Base-by-base conservation (phyloP, 1,140 invertebrate genomes). In the Agrypnia vestita region DNA sequence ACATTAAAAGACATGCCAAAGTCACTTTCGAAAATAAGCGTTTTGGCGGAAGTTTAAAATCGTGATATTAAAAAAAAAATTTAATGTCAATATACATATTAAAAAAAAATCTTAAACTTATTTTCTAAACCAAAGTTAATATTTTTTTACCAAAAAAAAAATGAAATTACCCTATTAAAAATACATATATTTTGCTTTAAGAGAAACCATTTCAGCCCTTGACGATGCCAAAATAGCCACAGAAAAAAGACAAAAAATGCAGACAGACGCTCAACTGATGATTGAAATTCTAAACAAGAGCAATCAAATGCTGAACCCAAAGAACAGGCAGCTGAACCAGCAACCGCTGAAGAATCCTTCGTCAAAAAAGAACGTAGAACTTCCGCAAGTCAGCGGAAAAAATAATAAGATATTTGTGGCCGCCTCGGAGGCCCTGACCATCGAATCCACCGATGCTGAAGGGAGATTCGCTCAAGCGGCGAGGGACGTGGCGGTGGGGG, bases 201-300 rank as follows among this genome's bases (percentile, higher is more conserved):
- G 91, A 84, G 89, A 89, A 35, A 92, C 93, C 43, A 90, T 95
- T 11, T 90, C 86, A 69, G 86, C 91, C 0, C 85, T 96, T 51
- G 93, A 94, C 82, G 88, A 92, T 81, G 87, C 88, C n/a, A 92
- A 92, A 73, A 81, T 96, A n/a, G 84, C 93, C 6, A 85, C 90
- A 12, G 93, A 95, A 19, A 93, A 91, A 80, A 91, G 90, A 59
- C 88, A 91, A 79, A 94, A 94, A 83, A 88, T 93, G 84, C 91
- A 92, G 78, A 88, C 91, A 1, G 93, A 95, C 83, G 91, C 94
- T 0, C 92, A 94, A 84, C 89, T 95, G 0, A 95, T 95, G 94
- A 86, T 95, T 46, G 91, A 92, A 79, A 91, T 95, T 78, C 88
- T 95, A 83, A 90, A 93, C 77, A 92, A 91, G 76, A 91, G 90